Base-by-base conservation (phyloP, 2,797 vertebrate genomes). In the Alectoris magna region DNA sequence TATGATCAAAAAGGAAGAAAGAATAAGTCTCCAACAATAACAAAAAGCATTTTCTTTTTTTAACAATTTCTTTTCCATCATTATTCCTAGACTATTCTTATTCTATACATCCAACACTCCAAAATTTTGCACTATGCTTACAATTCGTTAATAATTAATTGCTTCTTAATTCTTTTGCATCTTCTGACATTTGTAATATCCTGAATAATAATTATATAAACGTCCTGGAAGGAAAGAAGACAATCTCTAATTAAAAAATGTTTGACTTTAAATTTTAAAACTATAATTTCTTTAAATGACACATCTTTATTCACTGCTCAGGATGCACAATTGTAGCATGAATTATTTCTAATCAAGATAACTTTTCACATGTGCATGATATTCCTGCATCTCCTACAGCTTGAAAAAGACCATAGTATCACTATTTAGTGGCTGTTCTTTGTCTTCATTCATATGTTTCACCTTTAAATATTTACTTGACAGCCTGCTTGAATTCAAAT, bases 401-500 rank as follows among this genome's bases (percentile, higher is more conserved):
- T 16, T 23, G 26, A 49, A 76, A 87, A 43, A 48, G 12, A 66
- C 83, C 67, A 31, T 73, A 81, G 60, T 44, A 55, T 53, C 63
- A 31, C 43, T 53, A 41, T 79, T 85, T 59, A 84, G 48, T 43
- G 39, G 49, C 43, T 91, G n/a, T 6, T 14, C 84, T 67, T 58
- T 93, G 91, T 82, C 75, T 96, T 94, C 83, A 84, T 88, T 95
- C 90, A 71, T 91, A 85, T 6, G 7, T 79, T 92, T 92, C 80
- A 92, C 72, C 49, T 96, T 94, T 88, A 93, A 95, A 91, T 95
- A 97, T 97, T 97, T 98, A 97, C 96, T 97, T 97, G 97, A 97
- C 97, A 98, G 91, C 97, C 97, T 97, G 98, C 97, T 98, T 97
- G 82, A 96, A 95, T 95, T 97, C 87, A 97, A 95, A 94, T 95